Evolutionary conservation across 2,888 invertebrate species (phyloP), one percentile per base, ranked within the genome.

Genomic region (Mesopsocus fuscifrons): DNA sequence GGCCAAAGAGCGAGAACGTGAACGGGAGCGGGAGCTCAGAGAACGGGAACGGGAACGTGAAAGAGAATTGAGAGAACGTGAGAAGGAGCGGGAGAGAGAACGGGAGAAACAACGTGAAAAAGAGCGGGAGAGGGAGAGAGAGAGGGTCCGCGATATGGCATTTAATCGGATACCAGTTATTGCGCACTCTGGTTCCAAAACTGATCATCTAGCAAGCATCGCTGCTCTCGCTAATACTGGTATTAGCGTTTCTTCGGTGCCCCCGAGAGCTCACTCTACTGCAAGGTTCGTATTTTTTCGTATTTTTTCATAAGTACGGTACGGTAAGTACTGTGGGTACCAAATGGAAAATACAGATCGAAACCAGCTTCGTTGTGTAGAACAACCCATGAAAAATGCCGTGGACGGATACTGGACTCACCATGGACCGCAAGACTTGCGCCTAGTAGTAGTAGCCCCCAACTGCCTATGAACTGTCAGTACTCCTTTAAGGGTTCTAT

Each of bases 91-190:
- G 9, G 43, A 43, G 22, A 20, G 42, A 5, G 42, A 42, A 31
- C n/a, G 42, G 30, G 42, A 42, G 13, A n/a, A 30, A 9, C 31
- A 42, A 31, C 35, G 42, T 18, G 42, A 42, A 17, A 15, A 30
- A 41, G 41, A 31, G 8, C 40, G 41, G n/a, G 41, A 41, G 16
- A 20, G 34, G 1, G 41, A 41, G 18, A 13, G 34, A 21, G 34
- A 43, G 11, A 11, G 17, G 4, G 20, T 15, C 18, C 15, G 18
- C 15, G 22, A 35, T 15, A 9, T 5, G 21, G 15, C 38, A 3
- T 17, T 13, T 17, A 38, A 38, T 18, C 17, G 38, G 20, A 20
- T 17, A n/a, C 38, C 38, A 11, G 18, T 17, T 3, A 38, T 21
- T 18, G 38, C 38, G 17, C 38, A 38, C 21, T 38, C 38, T 17